These are phyloP conservation scores for Crambe crambe DNA, from an alignment of 37 sponge, comb jelly and placozoan species.

Conservation along the genomic window DNA sequence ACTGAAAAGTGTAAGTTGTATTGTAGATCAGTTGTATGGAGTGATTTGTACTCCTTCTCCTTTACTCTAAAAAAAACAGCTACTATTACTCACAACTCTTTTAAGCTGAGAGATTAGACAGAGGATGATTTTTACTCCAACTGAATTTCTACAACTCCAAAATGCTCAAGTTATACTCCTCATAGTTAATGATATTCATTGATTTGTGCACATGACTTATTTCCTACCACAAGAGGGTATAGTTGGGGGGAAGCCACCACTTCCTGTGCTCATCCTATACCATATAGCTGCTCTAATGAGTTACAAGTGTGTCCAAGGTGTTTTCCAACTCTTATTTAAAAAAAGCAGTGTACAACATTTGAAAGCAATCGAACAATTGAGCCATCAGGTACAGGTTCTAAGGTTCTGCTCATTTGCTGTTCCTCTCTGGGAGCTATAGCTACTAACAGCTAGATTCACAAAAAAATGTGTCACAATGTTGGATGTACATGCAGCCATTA, in stretches of 20 bases:
- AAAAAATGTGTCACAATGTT: no score
- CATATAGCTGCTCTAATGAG: no score
- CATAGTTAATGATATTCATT: conserved; percentile 9
- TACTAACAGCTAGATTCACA: no score
- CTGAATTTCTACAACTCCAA: neutral
- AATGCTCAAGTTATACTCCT: conserved; percentile 6
- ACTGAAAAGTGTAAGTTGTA: neutral
- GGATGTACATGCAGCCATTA: no score
- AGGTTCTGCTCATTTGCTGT: no score
- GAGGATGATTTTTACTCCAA: neutral
- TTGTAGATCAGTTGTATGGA: neutral
- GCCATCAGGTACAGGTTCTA: no score
- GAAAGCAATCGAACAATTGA: no score
- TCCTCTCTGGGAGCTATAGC: no score
- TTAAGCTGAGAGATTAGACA: neutral
- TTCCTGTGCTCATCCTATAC: no score
- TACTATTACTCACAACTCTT: conserved; percentile 12
- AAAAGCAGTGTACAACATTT: no score
- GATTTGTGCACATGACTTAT: conserved; percentile 17
- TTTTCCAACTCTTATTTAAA: no score
- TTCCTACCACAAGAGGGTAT: conserved; percentile 11
- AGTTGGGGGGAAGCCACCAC: neutral
- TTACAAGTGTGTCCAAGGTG: no score
- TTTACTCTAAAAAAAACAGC: neutral
- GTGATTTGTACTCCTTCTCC: neutral